Conservation (phyloP, 2,113 vertebrate genomes). For the Nettapus auritus region DNA sequence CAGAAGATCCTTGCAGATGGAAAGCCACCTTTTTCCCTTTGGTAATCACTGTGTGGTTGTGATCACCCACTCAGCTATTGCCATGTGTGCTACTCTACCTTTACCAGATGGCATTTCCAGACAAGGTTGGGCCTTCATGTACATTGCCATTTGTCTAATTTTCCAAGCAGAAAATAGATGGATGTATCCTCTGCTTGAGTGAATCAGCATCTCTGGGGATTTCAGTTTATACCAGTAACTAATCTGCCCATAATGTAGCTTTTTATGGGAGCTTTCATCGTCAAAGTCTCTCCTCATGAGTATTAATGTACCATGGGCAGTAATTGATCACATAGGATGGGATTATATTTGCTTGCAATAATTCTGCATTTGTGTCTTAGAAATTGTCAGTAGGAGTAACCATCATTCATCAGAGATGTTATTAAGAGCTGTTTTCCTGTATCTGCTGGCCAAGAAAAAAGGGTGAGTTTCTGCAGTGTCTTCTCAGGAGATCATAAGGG, state of each 20-base stretch:
- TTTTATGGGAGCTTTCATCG: neutral
- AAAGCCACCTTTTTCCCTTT: neutral
- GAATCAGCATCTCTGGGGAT: slow-evolving; percentile 17
- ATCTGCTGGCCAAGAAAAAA: neutral
- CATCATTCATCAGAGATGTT: accelerated
- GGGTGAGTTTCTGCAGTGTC: neutral
- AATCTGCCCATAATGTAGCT: neutral
- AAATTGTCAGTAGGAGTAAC: neutral
- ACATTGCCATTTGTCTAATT: neutral
- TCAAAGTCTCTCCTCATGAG: neutral
- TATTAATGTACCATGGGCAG: neutral
- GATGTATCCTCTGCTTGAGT: neutral
- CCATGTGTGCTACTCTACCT: neutral
- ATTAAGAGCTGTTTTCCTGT: neutral
- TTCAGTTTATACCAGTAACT: neutral
- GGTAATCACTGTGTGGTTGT: neutral
- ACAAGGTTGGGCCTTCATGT: neutral
- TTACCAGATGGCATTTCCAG: slow-evolving; percentile 25
- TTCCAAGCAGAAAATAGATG: slow-evolving; percentile 8
- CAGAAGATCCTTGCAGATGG: neutral
- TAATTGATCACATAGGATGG: neutral
- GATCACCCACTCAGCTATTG: neutral
- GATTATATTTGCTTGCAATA: neutral
- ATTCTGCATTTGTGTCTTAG: neutral
- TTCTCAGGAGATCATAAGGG: neutral